Evolutionary conservation across 2,888 invertebrate genomes (phyloP), one percentile per base, ranked within the genome.

Genomic region (Tipula vernalis): DNA sequence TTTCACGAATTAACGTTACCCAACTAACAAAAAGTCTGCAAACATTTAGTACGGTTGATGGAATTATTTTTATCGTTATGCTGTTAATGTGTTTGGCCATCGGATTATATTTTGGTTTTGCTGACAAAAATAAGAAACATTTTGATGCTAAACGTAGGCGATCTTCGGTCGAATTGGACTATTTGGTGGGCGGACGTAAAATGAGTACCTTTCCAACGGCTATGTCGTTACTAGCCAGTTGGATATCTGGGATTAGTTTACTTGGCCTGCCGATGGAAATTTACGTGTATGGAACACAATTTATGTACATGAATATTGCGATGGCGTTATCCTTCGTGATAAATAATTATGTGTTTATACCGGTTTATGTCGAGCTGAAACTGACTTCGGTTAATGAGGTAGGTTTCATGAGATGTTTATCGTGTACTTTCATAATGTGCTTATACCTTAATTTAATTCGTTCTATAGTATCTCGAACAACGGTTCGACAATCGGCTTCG

Each of bases 141-240:
- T 0, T 1, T n/a, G 0, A 84, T 6, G 84, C n/a, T 6, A 39
- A 36, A 12, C 36, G 84, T 84, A 84, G n/a, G 5, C n/a, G 84
- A 39, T 13, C 39, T n/a, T 36, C 87, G 10, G 86, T 57, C 13
- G 87, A 44, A 85, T 93, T 93, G 89, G 95, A 95, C 89, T 96
- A 96, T 89, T 92, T 96, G 36, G 93, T 96, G 85, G 96, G 96
- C 3, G 95, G 95, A 86, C 92, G 96, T 89, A 94, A 94, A 88
- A 95, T 96, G 95, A 93, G 94, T 88, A 94, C 94, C 1, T 92
- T 96, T 89, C 96, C 96, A 0, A 94, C 96, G 86, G 93, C 95
- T 51, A 93, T 96, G 93, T 96, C 96, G 0, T 92, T 97, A 12
- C 94, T 96, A 87, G 96, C 96, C 36, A 84, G 84, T 39, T 84